These are phyloP conservation scores for Ctenodactylus gundi DNA, from an alignment of 2,113 vertebrate species.

Conservation along the genomic window DNA sequence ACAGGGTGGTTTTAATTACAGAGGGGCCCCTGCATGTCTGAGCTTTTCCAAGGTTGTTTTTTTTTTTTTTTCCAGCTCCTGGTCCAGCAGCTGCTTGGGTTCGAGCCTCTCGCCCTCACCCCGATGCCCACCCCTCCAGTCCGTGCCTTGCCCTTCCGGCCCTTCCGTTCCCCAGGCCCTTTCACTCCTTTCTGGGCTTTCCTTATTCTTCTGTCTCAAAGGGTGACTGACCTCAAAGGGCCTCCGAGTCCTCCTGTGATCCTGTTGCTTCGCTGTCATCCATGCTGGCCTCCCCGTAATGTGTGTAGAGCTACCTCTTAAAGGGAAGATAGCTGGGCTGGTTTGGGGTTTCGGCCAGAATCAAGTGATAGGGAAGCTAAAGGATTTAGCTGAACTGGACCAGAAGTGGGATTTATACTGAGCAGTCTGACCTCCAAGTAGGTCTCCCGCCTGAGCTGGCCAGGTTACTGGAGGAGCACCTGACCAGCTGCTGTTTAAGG, in stretches of 20 bases:
- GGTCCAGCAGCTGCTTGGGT: no score
- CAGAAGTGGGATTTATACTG: not conserved
- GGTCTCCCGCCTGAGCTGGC: no score
- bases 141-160: not conserved
- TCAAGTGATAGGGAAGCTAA: not conserved
- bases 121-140: no score
- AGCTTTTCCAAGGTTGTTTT: not conserved
- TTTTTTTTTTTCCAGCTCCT: no score
- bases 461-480: rapidly evolving
- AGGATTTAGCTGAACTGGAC: not conserved
- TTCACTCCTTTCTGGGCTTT: not conserved
- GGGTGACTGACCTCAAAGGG: not conserved
- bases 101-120: no score
- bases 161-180: not conserved
- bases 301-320: not conserved
- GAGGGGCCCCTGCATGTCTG: no score
- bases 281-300: not conserved
- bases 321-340: not conserved
- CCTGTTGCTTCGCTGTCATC: not conserved
- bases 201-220: not conserved
- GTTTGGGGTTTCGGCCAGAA: not conserved
- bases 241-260: rapidly evolving
- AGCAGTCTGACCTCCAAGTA: not conserved
- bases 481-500: no score
- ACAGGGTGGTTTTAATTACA: not conserved